Evolutionary conservation across 2,113 vertebrate genomes (phyloP).

Genomic region (Pelusios castaneus): DNA sequence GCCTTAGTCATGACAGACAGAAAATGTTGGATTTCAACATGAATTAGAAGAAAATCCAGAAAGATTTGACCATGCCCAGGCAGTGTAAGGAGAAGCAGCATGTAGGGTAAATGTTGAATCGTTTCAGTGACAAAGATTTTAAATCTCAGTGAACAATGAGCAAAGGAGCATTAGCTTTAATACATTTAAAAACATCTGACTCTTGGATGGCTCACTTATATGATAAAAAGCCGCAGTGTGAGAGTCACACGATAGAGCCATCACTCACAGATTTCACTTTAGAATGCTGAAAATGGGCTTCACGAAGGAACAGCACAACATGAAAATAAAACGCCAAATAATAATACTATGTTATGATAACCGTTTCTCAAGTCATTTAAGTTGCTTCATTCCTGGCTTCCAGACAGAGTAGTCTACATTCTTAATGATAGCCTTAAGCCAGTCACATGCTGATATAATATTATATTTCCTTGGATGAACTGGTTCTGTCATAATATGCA

Average conservation of each 20-base stretch:
- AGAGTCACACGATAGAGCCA: neutral
- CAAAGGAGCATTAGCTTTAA: neutral
- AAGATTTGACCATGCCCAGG: rapidly evolving
- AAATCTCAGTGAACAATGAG: neutral
- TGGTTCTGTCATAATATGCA: neutral
- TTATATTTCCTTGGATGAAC: neutral
- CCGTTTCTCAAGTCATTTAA: neutral
- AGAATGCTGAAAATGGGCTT: neutral
- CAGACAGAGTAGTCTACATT: neutral
- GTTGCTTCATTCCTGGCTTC: neutral
- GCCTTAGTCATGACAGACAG: neutral
- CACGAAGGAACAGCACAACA: neutral
- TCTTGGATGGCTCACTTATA: neutral
- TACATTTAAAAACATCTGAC: neutral
- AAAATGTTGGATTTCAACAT: neutral
- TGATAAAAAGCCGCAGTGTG: rapidly evolving
- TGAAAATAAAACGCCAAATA: neutral
- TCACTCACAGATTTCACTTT: neutral
- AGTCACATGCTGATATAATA: rapidly evolving
- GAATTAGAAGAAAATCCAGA: neutral
- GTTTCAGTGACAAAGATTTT: neutral
- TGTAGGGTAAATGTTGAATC: neutral
- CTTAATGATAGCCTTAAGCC: neutral
- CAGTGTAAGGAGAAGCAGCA: rapidly evolving
- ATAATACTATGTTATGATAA: neutral